phyloP scores from a whole-genome alignment of 2,888 invertebrate species.

The Nomada flava region DNA sequence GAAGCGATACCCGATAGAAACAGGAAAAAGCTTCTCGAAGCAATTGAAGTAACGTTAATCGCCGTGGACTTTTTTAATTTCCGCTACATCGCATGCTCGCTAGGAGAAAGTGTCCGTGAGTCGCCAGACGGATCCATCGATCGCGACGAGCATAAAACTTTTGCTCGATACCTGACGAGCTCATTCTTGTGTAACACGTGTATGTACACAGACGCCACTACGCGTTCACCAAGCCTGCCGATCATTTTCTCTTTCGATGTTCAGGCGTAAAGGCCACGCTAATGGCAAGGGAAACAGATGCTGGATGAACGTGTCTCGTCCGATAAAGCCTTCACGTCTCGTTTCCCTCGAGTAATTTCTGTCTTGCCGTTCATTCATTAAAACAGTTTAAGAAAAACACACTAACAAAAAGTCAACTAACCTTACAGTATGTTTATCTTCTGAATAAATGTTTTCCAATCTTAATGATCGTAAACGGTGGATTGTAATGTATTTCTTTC shows the following conservation, averaged over 20 bases:
- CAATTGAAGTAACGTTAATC: slow-evolving; percentile 44
- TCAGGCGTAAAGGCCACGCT: slow-evolving; percentile 20
- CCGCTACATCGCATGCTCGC: slow-evolving; percentile 14
- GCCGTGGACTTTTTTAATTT: slow-evolving; percentile 58
- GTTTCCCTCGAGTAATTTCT: not conserved
- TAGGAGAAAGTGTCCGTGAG: slow-evolving; percentile 32
- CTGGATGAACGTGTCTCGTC: slow-evolving; percentile 3
- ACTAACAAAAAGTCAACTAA: not conserved
- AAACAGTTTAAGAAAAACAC: slow-evolving; percentile 9
- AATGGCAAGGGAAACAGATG: slow-evolving; percentile 1
- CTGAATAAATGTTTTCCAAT: too few species aligned
- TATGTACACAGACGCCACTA: slow-evolving; percentile 2
- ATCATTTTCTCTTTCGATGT: slow-evolving; percentile 35
- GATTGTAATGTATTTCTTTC: too few species aligned
- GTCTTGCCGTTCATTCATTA: not conserved
- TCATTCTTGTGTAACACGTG: slow-evolving; percentile 30
- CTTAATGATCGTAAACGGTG: too few species aligned
- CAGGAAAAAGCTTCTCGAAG: slow-evolving; percentile 4
- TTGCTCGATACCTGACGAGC: slow-evolving; percentile 22
- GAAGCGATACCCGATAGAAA: not conserved
- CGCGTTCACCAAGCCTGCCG: slow-evolving; percentile 31
- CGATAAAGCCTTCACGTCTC: not conserved
- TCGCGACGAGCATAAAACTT: slow-evolving; percentile 40
- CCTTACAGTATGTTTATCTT: too few species aligned
- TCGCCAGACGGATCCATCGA: slow-evolving; percentile 47